phyloP scores from a whole-genome alignment of 2,797 vertebrate genomes.

The Rhyacichthys aspro region DNA sequence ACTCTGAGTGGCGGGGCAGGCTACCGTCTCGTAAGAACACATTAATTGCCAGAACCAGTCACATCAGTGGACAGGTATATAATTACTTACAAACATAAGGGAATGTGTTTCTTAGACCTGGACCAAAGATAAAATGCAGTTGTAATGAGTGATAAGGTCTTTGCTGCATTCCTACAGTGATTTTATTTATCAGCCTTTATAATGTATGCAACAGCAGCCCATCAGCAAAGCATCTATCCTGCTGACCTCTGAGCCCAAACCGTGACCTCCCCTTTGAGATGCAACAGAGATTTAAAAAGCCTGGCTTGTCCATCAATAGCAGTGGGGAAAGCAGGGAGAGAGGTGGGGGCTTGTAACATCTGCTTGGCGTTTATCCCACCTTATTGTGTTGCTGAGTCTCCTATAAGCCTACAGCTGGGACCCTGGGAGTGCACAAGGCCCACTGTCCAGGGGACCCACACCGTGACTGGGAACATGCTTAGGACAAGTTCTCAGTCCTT shows the following conservation, averaged over 20 bases:
- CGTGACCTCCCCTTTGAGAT: conserved; percentile 70
- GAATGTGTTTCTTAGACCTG: too few relatives aligned
- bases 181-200: conserved; percentile 24
- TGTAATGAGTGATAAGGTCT: background rate
- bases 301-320: conserved; percentile 61
- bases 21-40: too few relatives aligned
- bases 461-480: conserved; percentile 55
- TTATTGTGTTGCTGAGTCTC: conserved; percentile 66
- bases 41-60: too few relatives aligned
- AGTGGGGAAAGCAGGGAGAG: conserved; percentile 33
- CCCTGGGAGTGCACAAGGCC: conserved; percentile 47
- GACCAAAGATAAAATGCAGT: too few relatives aligned
- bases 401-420: conserved; percentile 59
- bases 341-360: conserved; percentile 68
- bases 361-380: conserved; percentile 71
- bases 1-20: too few relatives aligned
- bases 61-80: too few relatives aligned
- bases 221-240: conserved; percentile 42
- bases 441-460: conserved; percentile 52
- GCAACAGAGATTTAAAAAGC: conserved; percentile 63
- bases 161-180: conserved; percentile 26
- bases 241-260: conserved; percentile 61
- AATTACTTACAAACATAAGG: too few relatives aligned
- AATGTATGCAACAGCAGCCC: conserved; percentile 39
- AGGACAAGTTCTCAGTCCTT: conserved; percentile 53